Evolutionary conservation across 37 sponge, comb jelly and placozoan genomes (phyloP).

Genomic region (Corticium candelabrum): DNA sequence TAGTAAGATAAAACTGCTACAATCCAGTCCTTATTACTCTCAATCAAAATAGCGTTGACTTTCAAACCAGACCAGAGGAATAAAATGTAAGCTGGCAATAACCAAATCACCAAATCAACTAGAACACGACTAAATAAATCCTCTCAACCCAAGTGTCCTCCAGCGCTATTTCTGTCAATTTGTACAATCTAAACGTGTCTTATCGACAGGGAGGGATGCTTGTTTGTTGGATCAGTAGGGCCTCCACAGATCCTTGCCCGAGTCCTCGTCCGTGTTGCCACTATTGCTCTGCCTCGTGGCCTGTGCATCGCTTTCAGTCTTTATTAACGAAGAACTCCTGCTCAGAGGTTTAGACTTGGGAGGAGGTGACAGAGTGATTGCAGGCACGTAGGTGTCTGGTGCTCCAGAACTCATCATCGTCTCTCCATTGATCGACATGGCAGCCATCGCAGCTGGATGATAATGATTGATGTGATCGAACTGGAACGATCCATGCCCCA

Average conservation of each 20-base stretch:
- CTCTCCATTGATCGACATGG: not conserved
- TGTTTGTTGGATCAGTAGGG: too few relatives aligned
- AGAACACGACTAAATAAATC: too few relatives aligned
- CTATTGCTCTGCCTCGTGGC: not conserved
- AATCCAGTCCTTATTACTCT: too few relatives aligned
- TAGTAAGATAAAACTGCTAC: too few relatives aligned
- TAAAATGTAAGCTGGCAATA: too few relatives aligned
- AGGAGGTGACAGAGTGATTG: not conserved
- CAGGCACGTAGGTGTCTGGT: not conserved
- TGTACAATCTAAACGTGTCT: too few relatives aligned
- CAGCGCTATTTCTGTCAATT: too few relatives aligned
- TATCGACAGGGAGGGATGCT: too few relatives aligned
- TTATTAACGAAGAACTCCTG: not conserved
- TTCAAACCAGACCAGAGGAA: too few relatives aligned
- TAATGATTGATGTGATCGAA: not conserved
- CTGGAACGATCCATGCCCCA: not conserved
- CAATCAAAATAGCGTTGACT: too few relatives aligned
- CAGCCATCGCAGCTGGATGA: not conserved
- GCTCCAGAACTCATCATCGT: not conserved
- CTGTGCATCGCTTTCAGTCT: not conserved
- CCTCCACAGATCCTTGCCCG: not conserved
- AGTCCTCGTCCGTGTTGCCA: not conserved
- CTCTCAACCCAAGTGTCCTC: too few relatives aligned
- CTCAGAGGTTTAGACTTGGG: constrained; percentile 1
- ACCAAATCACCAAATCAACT: too few relatives aligned